A percentile compares a stretch with the other conserved stretches of the same genome.
Evolutionary conservation across 2,113 vertebrate species (phyloP).

Genomic region (Etia nguti): DNA sequence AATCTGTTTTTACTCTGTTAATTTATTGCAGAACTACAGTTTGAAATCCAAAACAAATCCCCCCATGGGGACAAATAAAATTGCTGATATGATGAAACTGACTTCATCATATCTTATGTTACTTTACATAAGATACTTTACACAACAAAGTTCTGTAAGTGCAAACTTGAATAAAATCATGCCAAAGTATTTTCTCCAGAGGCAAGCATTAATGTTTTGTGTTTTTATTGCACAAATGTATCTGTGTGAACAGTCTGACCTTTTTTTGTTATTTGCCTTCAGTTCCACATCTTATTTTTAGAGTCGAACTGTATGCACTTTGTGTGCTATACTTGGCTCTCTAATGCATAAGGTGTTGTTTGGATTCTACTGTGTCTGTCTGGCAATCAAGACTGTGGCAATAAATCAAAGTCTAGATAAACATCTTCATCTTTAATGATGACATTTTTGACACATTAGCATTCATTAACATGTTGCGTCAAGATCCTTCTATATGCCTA

Average conservation of each 20-base stretch:
- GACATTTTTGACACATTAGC: neutral
- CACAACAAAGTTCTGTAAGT: neutral
- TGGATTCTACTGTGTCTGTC: neutral
- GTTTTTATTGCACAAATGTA: neutral
- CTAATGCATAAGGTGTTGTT: neutral
- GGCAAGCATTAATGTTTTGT: neutral
- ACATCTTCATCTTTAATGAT: neutral
- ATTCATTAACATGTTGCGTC: neutral
- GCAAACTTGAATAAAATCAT: neutral
- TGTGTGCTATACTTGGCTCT: neutral
- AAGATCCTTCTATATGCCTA: neutral
- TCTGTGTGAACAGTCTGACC: neutral
- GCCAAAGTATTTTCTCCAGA: neutral
- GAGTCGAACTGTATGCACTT: neutral
- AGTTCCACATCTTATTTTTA: neutral
- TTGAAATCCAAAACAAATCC: neutral
- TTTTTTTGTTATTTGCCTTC: neutral
- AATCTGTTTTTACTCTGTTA: neutral
- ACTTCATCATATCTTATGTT: neutral
- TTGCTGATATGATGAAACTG: neutral
- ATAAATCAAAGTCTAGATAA: neutral
- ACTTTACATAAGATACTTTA: neutral
- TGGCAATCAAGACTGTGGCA: neutral
- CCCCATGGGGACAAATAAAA: neutral
- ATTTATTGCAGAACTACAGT: neutral